Evolutionary conservation across 2,888 invertebrate genomes (phyloP).

Genomic region (Morpho achilles): DNA sequence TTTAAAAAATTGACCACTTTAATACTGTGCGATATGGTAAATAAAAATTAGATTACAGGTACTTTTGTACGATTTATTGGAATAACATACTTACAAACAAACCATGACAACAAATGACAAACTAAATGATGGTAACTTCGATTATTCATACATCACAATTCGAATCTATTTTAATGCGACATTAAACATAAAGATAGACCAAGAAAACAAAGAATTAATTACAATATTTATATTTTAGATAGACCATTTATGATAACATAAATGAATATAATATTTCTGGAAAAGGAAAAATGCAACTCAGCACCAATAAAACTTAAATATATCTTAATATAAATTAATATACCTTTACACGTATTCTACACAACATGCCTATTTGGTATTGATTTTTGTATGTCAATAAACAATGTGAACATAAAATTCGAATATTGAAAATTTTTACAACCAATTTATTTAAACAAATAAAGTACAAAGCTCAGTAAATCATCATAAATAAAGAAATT

Average conservation of each 20-base stretch:
- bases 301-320: slow-evolving; percentile 58
- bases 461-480: slow-evolving; percentile 1
- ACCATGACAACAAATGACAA: slow-evolving; percentile 57
- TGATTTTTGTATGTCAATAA: slow-evolving; percentile 16
- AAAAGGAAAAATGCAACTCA: slow-evolving; percentile 51
- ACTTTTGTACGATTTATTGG: slow-evolving; percentile 74
- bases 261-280: slow-evolving; percentile 11
- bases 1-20: no score
- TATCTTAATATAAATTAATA: slow-evolving; percentile 59
- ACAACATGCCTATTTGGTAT: slow-evolving; percentile 34
- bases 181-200: slow-evolving; percentile 13
- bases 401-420: slow-evolving; percentile 7
- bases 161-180: slow-evolving; percentile 8
- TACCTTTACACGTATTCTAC: slow-evolving; percentile 60
- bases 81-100: slow-evolving; percentile 74
- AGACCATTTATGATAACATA: slow-evolving; percentile 8
- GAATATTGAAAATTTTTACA: slow-evolving; percentile 14
- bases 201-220: slow-evolving; percentile 3
- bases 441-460: slow-evolving; percentile 2
- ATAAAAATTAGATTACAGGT: slow-evolving; percentile 15
- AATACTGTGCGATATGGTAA: background rate
- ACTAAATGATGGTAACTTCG: slow-evolving; percentile 70
- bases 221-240: background rate
- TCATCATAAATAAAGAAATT: background rate
- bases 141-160: slow-evolving; percentile 50